Conservation (phyloP, 1,140 invertebrate species). For the Asobara japonica region DNA sequence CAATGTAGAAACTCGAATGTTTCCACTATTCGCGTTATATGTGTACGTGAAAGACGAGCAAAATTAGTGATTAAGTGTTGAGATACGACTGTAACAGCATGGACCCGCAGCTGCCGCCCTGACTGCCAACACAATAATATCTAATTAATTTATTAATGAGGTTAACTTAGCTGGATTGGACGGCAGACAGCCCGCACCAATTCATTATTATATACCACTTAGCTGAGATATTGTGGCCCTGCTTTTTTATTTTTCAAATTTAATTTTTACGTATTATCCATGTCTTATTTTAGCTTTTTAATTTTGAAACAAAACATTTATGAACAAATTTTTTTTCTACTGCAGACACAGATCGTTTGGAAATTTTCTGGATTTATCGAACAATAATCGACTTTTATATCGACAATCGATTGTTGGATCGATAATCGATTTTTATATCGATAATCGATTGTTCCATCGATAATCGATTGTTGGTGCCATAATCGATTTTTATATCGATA, state of each 20-base stretch:
- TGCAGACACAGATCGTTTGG: too few species aligned
- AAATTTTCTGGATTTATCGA: too few species aligned
- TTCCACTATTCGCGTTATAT: neutral
- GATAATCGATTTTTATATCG: too few species aligned
- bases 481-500: too few species aligned
- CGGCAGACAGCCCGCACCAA: slow-evolving; percentile 60
- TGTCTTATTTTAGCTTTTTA: neutral
- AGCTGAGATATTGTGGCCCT: neutral
- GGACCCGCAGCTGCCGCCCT: slow-evolving; percentile 62
- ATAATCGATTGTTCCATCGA: too few species aligned
- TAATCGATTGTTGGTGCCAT: too few species aligned
- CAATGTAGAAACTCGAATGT: neutral
- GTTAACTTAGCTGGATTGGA: slow-evolving; percentile 66
- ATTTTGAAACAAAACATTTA: too few species aligned
- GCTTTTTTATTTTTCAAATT: neutral
- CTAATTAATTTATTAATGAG: slow-evolving; percentile 68
- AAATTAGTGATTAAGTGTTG: slow-evolving; percentile 30
- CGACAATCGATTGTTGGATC: too few species aligned
- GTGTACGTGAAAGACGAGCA: neutral
- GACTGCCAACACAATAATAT: slow-evolving; percentile 66
- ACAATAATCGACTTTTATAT: too few species aligned
- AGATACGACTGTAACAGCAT: neutral
- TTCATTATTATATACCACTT: slow-evolving; percentile 8
- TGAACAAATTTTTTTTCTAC: too few species aligned
- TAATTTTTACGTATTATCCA: neutral